Conservation (phyloP, 2,113 vertebrate genomes). For the Talpa occidentalis region DNA sequence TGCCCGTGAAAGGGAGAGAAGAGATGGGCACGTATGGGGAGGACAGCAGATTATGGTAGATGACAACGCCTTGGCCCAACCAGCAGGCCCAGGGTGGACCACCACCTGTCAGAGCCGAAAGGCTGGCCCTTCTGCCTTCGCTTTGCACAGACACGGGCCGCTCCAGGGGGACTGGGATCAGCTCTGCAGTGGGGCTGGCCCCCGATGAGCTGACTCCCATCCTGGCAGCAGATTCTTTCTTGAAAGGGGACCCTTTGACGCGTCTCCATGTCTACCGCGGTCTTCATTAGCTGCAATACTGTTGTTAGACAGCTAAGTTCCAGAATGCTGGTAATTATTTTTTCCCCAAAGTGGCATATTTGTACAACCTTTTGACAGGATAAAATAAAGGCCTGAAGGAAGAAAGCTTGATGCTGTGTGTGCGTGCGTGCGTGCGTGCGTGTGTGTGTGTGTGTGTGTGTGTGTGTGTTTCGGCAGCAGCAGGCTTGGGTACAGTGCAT, state of each 20-base stretch:
- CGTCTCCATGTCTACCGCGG: accelerated
- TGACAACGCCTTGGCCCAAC: background rate
- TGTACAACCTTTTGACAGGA: background rate
- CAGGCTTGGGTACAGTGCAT: background rate
- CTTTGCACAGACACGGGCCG: background rate
- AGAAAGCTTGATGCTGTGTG: background rate
- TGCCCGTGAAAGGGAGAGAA: background rate
- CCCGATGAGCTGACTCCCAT: too few species aligned
- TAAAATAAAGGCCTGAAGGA: background rate
- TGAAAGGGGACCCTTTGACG: accelerated
- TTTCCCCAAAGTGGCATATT: background rate
- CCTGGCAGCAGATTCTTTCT: background rate
- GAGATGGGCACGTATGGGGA: background rate
- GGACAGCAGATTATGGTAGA: background rate
- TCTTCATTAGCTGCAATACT: background rate
- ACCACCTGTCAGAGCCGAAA: background rate
- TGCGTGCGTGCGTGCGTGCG: too few species aligned
- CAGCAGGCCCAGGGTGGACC: accelerated
- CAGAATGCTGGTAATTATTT: background rate
- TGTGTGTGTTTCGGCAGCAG: too few species aligned
- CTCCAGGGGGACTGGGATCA: background rate
- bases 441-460: too few species aligned
- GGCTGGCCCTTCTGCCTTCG: too few species aligned
- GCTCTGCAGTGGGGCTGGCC: background rate
- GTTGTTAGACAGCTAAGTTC: accelerated